Base-by-base conservation (phyloP, 1,140 invertebrate genomes). In the Polypedilum pembai region DNA sequence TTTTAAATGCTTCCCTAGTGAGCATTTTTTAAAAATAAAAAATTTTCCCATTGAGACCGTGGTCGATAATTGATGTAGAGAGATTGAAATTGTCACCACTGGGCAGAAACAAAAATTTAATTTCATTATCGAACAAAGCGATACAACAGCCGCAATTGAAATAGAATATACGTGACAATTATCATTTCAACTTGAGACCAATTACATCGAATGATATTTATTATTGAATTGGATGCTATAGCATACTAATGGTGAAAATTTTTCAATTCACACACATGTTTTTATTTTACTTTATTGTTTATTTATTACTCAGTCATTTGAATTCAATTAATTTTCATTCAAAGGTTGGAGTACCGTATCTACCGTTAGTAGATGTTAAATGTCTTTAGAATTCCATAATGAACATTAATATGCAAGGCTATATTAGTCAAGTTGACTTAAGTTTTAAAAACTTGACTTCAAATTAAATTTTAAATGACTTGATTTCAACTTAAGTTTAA, bases 271-370 rank as follows among this genome's bases (percentile, higher is more conserved):
- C 40, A 45, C 7, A 45, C 41, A 45, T 15, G 41, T 56, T 33
- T 56, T 56, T 56, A n/a, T 56, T 56, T 10, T n/a, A 56, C 8
- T 45, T 45, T 45, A 45, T 45, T 10, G 41, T 45, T 15, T n/a
- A n/a, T n/a, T n/a, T n/a, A n/a, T n/a, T n/a, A n/a, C 41, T 7
- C 8, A 56, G 12, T 20, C 4, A 69, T 21, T 65, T 40, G 45
- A 18, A 56, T 56, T 63, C 45, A 40, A 74, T 40, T 66, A 40
- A 63, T 40, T 74, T 74, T 63, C 33, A n/a, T n/a, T n/a, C n/a
- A n/a, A n/a, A n/a, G n/a, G n/a, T n/a, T n/a, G n/a, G n/a, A n/a
- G n/a, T n/a, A n/a, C n/a, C n/a, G n/a, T n/a, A n/a, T n/a, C n/a
- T n/a, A n/a, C n/a, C n/a, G n/a, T n/a, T n/a, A n/a, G n/a, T n/a